phyloP scores from a whole-genome alignment of 1,140 invertebrate species.

The Aphelinus atriplicis region DNA sequence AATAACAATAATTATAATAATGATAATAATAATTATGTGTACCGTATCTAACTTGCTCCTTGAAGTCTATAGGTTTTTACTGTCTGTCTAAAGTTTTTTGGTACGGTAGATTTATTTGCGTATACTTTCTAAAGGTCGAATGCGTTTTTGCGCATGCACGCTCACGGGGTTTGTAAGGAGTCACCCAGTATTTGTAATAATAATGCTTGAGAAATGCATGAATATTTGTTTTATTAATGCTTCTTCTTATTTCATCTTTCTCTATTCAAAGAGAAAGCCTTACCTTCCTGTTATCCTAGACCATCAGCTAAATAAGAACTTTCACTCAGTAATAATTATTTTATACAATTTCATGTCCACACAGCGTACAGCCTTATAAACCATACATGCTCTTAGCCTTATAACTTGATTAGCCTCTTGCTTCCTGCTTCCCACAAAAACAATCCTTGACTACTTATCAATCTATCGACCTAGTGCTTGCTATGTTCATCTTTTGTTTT shows the following conservation, averaged over 20 bases:
- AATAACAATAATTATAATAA: background rate
- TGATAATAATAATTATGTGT: background rate
- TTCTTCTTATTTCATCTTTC: slow-evolving; percentile 72
- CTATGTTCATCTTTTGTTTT: slow-evolving; percentile 16
- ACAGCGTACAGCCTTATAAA: slow-evolving; percentile 32
- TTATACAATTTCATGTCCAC: slow-evolving; percentile 35
- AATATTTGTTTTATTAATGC: slow-evolving; percentile 88
- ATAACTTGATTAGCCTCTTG: slow-evolving; percentile 39
- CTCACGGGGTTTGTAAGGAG: slow-evolving; percentile 66
- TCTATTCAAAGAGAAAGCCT: slow-evolving; percentile 48
- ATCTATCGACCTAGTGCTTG: slow-evolving; percentile 41
- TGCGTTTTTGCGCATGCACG: slow-evolving; percentile 66
- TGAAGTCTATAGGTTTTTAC: slow-evolving; percentile 1
- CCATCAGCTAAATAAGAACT: slow-evolving; percentile 36
- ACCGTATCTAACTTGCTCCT: no score
- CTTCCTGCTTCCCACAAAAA: slow-evolving; percentile 43
- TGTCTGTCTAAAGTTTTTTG: slow-evolving; percentile 9
- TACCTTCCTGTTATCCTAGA: slow-evolving; percentile 30
- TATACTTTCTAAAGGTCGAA: slow-evolving; percentile 52
- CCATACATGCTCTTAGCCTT: slow-evolving; percentile 41
- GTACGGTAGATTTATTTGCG: slow-evolving; percentile 31
- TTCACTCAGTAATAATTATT: slow-evolving; percentile 40
- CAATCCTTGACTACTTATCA: slow-evolving; percentile 20
- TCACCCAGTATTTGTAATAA: slow-evolving; percentile 84
- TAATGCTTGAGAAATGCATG: slow-evolving; percentile 87